Evolutionary conservation across 64 coral and sea anemone species (phyloP).

Genomic region (Catalaphyllia jardinei): DNA sequence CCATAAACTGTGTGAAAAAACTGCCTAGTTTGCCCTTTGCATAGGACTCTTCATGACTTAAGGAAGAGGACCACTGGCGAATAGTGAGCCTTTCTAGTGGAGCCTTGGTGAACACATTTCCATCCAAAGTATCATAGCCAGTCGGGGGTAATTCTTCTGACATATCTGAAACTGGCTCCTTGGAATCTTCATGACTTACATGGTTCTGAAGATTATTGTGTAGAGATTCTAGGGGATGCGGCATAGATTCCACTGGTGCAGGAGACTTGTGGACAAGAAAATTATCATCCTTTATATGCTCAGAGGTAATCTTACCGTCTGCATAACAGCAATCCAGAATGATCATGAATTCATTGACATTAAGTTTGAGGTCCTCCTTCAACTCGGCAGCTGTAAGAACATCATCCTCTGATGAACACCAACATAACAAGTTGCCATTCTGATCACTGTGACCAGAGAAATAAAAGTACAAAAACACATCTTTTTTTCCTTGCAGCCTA

Average conservation of each 20-base stretch:
- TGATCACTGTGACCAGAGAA: slow-evolving; percentile 25
- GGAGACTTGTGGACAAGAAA: slow-evolving; percentile 4
- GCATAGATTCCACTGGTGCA: not conserved
- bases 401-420: not conserved
- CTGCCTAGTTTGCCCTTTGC: not conserved
- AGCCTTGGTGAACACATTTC: not conserved
- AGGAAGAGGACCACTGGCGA: slow-evolving; percentile 6
- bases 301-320: slow-evolving; percentile 2
- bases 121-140: slow-evolving; percentile 5
- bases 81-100: not conserved
- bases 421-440: slow-evolving; percentile 5
- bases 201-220: not conserved
- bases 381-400: not conserved
- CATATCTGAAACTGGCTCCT: not conserved
- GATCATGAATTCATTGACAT: slow-evolving; percentile 15
- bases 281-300: not conserved
- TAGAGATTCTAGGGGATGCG: not conserved
- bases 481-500: not conserved
- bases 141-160: not conserved
- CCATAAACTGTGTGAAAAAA: not conserved
- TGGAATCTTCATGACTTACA: not conserved
- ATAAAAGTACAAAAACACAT: slow-evolving; percentile 24
- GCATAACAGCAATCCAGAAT: slow-evolving; percentile 28
- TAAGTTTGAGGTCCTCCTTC: not conserved
- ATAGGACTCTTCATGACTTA: not conserved